phyloP scores from a whole-genome alignment of 2,888 invertebrate genomes.

The Neoscelio sp. region DNA sequence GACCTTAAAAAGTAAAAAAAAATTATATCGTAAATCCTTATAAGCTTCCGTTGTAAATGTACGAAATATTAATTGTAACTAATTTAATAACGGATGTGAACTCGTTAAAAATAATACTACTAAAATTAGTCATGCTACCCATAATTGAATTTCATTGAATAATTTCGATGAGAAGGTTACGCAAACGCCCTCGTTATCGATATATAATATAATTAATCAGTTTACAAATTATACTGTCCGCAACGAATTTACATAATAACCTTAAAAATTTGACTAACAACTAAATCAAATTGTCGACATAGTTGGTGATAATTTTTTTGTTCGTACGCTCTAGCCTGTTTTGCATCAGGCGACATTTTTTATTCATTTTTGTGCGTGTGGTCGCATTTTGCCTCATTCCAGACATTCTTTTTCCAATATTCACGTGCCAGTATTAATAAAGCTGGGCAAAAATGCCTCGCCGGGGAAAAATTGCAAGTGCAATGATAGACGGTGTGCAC shows the following conservation, averaged over 20 bases:
- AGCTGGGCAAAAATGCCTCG: conserved; percentile 23
- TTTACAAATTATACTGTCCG: neutral
- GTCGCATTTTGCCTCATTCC: conserved; percentile 43
- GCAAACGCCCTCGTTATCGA: too few species aligned
- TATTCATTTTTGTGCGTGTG: conserved; percentile 28
- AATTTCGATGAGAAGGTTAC: too few species aligned
- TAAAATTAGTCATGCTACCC: too few species aligned
- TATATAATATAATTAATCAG: neutral
- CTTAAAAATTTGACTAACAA: conserved; percentile 8
- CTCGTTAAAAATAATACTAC: too few species aligned
- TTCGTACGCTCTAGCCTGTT: neutral
- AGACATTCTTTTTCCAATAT: conserved; percentile 58
- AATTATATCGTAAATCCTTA: too few species aligned
- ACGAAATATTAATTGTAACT: too few species aligned
- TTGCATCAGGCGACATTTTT: conserved; percentile 17
- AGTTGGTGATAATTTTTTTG: conserved; percentile 21
- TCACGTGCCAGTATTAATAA: conserved; percentile 49
- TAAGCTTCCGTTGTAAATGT: too few species aligned
- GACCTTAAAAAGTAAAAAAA: too few species aligned
- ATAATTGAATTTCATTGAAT: too few species aligned
- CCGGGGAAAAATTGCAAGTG: conserved; percentile 26
- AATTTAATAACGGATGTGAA: too few species aligned
- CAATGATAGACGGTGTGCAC: conserved; percentile 42
- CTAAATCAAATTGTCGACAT: conserved; percentile 38
- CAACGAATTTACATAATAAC: too few species aligned